A percentile compares a stretch with the other conserved stretches of the same genome.
Conservation (phyloP, 2,888 invertebrate genomes). For the Oconnorella tubifera region DNA sequence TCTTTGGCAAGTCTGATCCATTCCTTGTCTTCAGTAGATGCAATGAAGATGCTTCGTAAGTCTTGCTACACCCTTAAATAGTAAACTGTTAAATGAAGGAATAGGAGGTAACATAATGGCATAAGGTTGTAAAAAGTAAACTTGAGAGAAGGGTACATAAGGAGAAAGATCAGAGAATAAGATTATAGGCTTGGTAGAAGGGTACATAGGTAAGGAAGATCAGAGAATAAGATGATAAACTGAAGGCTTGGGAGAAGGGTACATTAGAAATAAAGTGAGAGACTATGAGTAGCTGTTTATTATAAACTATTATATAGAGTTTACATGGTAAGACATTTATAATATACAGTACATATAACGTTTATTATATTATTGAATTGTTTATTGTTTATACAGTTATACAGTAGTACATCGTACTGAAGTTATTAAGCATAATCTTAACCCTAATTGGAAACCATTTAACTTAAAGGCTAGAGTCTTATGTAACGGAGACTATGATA, state of each 20-base stretch:
- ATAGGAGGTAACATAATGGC: too few species aligned
- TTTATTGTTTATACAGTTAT: conserved; percentile 42
- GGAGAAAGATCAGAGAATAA: too few species aligned
- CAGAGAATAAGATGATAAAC: too few species aligned
- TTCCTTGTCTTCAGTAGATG: conserved; percentile 57
- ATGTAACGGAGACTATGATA: conserved; percentile 60
- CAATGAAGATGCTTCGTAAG: conserved; percentile 58
- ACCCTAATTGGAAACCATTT: conserved; percentile 61
- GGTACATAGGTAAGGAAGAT: too few species aligned
- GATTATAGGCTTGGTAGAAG: too few species aligned
- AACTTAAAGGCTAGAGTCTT: conserved; percentile 57
- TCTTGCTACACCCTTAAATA: too few species aligned
- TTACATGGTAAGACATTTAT: too few species aligned
- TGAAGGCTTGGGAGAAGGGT: too few species aligned
- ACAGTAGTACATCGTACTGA: conserved; percentile 62
- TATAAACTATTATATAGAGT: not conserved
- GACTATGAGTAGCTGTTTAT: not conserved
- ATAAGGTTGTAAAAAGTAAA: too few species aligned
- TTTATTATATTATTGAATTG: not conserved
- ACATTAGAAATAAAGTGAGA: too few species aligned
- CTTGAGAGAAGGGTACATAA: too few species aligned
- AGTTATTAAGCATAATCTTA: conserved; percentile 59
- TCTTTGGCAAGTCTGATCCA: conserved; percentile 61
- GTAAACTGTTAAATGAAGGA: too few species aligned
- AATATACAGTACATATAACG: not conserved